A percentile compares a stretch with the other conserved stretches of the same genome.
phyloP scores from a whole-genome alignment of 2,888 invertebrate species.

The Philereme vetulata region DNA sequence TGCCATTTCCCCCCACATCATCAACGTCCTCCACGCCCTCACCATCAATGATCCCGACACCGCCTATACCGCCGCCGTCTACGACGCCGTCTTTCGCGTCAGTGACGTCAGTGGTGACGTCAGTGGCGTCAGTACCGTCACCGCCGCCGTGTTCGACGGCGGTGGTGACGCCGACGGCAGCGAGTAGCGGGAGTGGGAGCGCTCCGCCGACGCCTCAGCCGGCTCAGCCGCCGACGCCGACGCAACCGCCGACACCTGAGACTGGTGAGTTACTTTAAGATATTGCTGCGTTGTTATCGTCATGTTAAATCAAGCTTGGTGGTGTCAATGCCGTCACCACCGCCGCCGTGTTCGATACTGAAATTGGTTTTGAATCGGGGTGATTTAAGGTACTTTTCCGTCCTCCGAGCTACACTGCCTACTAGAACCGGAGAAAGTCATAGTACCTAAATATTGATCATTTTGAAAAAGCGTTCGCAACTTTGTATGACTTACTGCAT shows the following conservation, averaged over 20 bases:
- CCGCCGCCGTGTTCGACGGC: constrained; percentile 36
- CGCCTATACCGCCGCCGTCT: constrained; percentile 28
- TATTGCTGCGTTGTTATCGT: no score
- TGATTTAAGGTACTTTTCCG: no score
- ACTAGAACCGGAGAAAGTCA: no score
- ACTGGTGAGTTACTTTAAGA: constrained; percentile 55
- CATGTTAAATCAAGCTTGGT: no score
- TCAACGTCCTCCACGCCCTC: constrained; percentile 39
- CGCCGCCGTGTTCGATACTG: no score
- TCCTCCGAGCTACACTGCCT: no score
- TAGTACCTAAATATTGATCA: no score
- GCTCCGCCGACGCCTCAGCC: constrained; percentile 66
- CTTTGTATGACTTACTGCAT: no score
- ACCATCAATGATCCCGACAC: constrained; percentile 25
- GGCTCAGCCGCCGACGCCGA: constrained; percentile 64
- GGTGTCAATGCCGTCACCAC: no score
- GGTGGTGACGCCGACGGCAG: constrained; percentile 35
- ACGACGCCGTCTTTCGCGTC: constrained; percentile 30
- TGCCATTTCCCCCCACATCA: constrained; percentile 1
- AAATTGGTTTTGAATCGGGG: no score
- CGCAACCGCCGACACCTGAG: constrained; percentile 67
- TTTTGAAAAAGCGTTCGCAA: no score
- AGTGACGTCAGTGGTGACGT: constrained; percentile 24
- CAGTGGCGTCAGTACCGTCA: constrained; percentile 19
- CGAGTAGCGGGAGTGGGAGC: constrained; percentile 44